phyloP scores from a whole-genome alignment of 2,888 invertebrate genomes.

The Campoplex capitator region DNA sequence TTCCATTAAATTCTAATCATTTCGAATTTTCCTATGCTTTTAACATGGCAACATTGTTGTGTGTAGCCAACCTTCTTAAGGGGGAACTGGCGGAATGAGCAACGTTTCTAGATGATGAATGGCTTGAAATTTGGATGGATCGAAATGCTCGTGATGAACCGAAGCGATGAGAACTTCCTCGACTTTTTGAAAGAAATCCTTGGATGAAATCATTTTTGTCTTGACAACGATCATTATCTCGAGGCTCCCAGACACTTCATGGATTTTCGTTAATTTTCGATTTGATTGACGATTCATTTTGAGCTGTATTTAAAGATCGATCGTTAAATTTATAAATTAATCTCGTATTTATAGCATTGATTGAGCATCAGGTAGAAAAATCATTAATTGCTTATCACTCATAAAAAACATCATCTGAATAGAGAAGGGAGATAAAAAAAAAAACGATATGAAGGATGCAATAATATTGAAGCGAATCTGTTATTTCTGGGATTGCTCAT shows the following conservation, averaged over 20 bases:
- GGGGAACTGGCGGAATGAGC: neutral
- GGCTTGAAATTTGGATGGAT: neutral
- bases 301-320: neutral
- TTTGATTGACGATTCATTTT: neutral
- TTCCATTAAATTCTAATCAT: too few species aligned
- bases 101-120: neutral
- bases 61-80: neutral
- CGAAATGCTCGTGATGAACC: neutral
- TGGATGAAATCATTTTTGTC: too few species aligned
- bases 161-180: neutral
- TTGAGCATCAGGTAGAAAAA: neutral
- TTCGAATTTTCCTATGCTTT: too few species aligned
- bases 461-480: neutral
- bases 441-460: neutral
- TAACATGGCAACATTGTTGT: too few species aligned
- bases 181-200: neutral
- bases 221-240: too few species aligned
- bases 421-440: neutral
- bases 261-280: neutral
- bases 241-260: neutral
- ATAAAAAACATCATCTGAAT: neutral
- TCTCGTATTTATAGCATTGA: neutral
- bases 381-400: neutral
- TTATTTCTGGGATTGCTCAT: constrained; percentile 3
- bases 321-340: neutral